Evolutionary conservation across 2,888 invertebrate genomes (phyloP), one percentile per base, ranked within the genome.

Genomic region (Cantharis flavilabris): DNA sequence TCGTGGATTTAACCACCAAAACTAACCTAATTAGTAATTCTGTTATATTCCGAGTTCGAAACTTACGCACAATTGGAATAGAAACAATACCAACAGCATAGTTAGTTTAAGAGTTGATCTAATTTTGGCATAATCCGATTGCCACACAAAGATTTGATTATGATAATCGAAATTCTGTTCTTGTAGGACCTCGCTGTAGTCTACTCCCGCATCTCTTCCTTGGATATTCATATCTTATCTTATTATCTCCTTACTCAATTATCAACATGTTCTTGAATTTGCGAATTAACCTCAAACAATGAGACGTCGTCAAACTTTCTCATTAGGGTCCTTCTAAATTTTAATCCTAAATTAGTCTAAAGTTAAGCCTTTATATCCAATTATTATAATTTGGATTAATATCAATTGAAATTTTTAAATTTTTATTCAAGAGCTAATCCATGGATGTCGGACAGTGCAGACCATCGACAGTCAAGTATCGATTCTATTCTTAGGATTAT

Each of bases 41-140:
- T 76, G 81, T 80, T 76, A 75, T 79, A 70, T 71, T 71, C 70
- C 64, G 72, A 65, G 74, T 72, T 79, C 69, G 75, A 80, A 79
- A 79, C 79, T 78, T 75, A 81, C 81, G 81, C 82, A 81, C 81
- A 82, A 81, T 78, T 80, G 75, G 76, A 80, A 76, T 76, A 76
- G 80, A 76, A 85, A 84, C 83, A 83, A 78, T 82, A 83, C 84
- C 83, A 84, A 85, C 85, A 84, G 84, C 84, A 9, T 83, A 86
- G 86, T 86, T 86, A 86, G 86, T 86, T 85, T 23, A 84, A 85
- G 86, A 83, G 85, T 81, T 86, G 85, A 86, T 85, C 85, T 86
- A 87, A 86, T 87, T 20, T 86, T 84, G 83, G 82, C 80, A 83
- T 87, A 87, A 87, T 87, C 86, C 82, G 84, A 87, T 87, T 86